Evolutionary conservation across 1,140 invertebrate species (phyloP), one percentile per base, ranked within the genome.

Genomic region (Pararge aegeria): DNA sequence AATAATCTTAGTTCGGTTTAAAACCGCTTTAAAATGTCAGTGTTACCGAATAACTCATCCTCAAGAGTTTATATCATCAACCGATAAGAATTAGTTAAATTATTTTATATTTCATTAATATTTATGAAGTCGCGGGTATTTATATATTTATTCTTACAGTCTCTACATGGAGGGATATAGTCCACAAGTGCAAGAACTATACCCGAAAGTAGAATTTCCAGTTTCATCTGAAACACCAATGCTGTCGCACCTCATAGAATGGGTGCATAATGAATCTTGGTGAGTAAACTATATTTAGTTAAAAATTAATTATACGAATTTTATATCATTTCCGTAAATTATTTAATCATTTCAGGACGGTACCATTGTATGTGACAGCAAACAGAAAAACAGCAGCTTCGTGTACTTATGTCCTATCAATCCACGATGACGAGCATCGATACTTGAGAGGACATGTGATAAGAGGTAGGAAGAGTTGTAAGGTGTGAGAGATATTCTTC

Each of bases 91-190:
- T 24, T 24, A 24, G 24, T 24, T 7, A 24, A 4, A 24, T 24
- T 24, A 24, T 24, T 4, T 4, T 4, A 24, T 4, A 24, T 24
- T 4, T 24, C 2, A 7, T 7, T 4, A 24, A 24, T 24, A 24
- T 24, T 24, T 24, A 24, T 24, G 24, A 24, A 4, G 7, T 24
- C 24, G 24, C 7, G 7, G 7, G 24, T 24, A n/a, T 24, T 24
- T 24, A 24, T 4, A 24, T 24, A 24, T 24, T 7, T 24, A 4
- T 2, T 52, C 53, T 64, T 61, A 9, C 68, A 95, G 94, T 61
- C 83, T 96, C 18, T 96, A 94, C 68, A 90, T 91, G 51, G 75
- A 83, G 67, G 95, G 95, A 29, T 68, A 94, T 0, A 91, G 93
- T 46, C 90, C 94, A 0, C 89, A 94, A 64, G 75, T 93, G 70